Conservation (phyloP, 2,797 vertebrate genomes). For the Microctenopoma stevenorrisi region DNA sequence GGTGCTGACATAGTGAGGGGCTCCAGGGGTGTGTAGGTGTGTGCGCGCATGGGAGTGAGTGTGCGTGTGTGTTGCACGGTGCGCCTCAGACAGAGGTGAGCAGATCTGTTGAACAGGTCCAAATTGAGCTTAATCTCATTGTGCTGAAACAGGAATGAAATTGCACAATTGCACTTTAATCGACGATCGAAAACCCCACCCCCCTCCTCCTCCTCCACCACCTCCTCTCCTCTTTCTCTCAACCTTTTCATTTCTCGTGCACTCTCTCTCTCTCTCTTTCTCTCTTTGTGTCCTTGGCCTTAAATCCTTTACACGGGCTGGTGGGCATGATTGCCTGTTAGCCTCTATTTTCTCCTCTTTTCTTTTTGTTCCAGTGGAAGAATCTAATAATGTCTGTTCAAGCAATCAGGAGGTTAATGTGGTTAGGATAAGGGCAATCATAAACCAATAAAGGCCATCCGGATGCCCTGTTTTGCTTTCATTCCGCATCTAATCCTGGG, state of each 20-base stretch:
- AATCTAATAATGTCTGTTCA: conserved; percentile 82
- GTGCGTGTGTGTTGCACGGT: conserved; percentile 54
- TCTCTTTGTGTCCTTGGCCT: conserved; percentile 69
- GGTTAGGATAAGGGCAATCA: conserved; percentile 83
- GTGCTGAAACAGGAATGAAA: conserved; percentile 86
- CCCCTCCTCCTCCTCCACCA: not conserved
- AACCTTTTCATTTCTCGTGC: conserved; percentile 48
- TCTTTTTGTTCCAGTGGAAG: conserved; percentile 75
- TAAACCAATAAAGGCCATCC: conserved; percentile 83
- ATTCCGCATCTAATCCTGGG: conserved; percentile 78
- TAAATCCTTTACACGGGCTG: conserved; percentile 68
- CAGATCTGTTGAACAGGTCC: conserved; percentile 84
- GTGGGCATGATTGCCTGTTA: conserved; percentile 77
- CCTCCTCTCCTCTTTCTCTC: conserved; percentile 29
- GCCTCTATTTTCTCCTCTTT: conserved; percentile 70
- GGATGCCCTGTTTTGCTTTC: conserved; percentile 70
- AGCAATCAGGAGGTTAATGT: conserved; percentile 86
- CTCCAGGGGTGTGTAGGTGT: conserved; percentile 73
- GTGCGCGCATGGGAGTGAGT: conserved; percentile 48
- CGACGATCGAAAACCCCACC: conserved; percentile 70
- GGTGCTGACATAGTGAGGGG: conserved; percentile 83
- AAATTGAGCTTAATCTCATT: conserved; percentile 91
- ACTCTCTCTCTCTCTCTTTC: conserved; percentile 16
- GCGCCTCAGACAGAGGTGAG: conserved; percentile 84
- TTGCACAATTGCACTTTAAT: conserved; percentile 88